Evolutionary conservation across 2,113 vertebrate genomes (phyloP), one percentile per base, ranked within the genome.

Genomic region (Apteryx owenii): DNA sequence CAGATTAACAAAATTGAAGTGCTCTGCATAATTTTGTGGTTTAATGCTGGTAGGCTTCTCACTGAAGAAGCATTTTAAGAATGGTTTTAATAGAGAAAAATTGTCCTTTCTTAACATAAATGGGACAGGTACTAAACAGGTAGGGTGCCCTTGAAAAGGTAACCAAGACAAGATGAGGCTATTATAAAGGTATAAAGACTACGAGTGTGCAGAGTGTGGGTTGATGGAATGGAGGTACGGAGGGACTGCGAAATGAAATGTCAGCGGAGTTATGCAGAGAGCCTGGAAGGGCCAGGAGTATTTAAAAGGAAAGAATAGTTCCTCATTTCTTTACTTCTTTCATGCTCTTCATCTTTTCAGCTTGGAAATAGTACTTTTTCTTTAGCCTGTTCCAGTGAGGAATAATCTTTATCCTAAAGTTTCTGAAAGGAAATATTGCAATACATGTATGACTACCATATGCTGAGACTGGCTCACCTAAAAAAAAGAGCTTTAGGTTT

Each of bases 371-470:
- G 7, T 60, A 50, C 9, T 79, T 2, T 66, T 93, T 81, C 51
- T 90, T 72, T 40, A 53, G 31, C 4, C 2, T 81, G 7, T 81
- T 95, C 58, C 25, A 36, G 7, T 73, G 21, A 61, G 15, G n/a
- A 66, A 10, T 46, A 46, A 20, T 42, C 8, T 76, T 85, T 69
- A n/a, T 83, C 13, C 53, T 38, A 51, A 92, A 54, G 51, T 46
- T 64, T 88, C 64, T 65, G 13, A 65, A 53, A 80, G 18, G 51
- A 85, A 80, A 44, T 10, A 12, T 12, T 54, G n/a, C 21, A 77
- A 31, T 72, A 51, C 5, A 5, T 44, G 3, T 38, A n/a, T 5
- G 1, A 14, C 18, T 72, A 42, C n/a, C 0, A 1, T 36, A 9
- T 66, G 28, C 31, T 56, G 64, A 50, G 7, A 71, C 5, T 71